Evolutionary conservation across 2,797 vertebrate species (phyloP), one percentile per base, ranked within the genome.

Genomic region (Xiphorhynchus erythropygius): DNA sequence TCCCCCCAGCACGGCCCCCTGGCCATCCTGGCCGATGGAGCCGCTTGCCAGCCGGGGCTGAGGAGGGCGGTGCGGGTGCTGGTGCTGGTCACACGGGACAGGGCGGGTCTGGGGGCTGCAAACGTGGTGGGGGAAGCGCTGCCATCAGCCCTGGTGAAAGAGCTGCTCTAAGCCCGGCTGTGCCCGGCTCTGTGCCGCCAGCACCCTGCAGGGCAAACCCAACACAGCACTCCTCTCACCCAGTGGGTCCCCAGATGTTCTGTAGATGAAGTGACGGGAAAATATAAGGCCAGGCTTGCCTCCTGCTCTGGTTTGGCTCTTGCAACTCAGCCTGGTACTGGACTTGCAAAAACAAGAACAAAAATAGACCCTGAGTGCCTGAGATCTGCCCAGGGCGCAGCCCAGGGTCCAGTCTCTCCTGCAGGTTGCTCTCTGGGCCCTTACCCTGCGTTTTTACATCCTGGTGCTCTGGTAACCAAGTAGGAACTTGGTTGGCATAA

Each of bases 81-180:
- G 96, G 96, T 97, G 89, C 94, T 97, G 9, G 90, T 96, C 41
- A 78, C 78, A 0, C 82, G 3, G 25, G 84, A 55, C 0, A 85
- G 68, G 56, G 39, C 95, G 0, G 87, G 87, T 30, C 84, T 70
- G 82, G 93, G 93, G 2, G 19, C 93, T 30, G 76, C 23, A 3
- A 90, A 50, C 0, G 55, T 92, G 67, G 44, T 6, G 1, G 78
- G 86, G 7, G 73, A 84, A 27, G 52, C 79, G 4, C 78, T 95
- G 88, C 95, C 97, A 0, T 57, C 92, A 0, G 74, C 49, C 28
- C 18, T 89, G 7, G 4, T 60, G 73, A 96, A 68, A 19, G 94
- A 95, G 11, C 94, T 96, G 37, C 96, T 95, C 70, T 97, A 91
- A 97, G 91, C 71, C 67, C n/a, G 13, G 39, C 73, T 2, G 5